Conservation (phyloP, 1,140 invertebrate genomes). For the Caerostris darwini region DNA sequence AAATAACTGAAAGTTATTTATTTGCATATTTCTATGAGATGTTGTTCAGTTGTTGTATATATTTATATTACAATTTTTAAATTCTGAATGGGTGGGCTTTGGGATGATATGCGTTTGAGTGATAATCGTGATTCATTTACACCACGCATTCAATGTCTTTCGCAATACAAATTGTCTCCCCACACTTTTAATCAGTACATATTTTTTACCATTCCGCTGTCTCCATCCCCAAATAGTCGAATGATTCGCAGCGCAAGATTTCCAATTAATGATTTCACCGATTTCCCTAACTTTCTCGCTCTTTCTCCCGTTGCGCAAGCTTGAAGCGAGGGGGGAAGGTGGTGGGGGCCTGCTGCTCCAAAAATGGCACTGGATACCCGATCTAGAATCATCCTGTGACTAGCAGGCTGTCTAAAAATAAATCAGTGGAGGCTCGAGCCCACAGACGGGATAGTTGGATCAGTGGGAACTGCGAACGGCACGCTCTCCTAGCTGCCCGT, state of each 20-base stretch:
- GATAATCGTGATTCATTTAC: too few species aligned
- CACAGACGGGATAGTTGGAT: slow-evolving; percentile 49
- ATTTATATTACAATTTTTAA: too few species aligned
- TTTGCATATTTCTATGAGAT: too few species aligned
- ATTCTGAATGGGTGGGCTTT: too few species aligned
- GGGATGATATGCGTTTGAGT: too few species aligned
- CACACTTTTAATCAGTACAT: too few species aligned
- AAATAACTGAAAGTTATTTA: too few species aligned
- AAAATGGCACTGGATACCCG: slow-evolving; percentile 75
- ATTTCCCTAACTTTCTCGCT: not conserved
- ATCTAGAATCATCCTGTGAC: slow-evolving; percentile 68
- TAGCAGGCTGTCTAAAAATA: slow-evolving; percentile 63
- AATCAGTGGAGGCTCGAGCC: slow-evolving; percentile 29
- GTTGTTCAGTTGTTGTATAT: too few species aligned
- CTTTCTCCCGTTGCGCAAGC: slow-evolving; percentile 52
- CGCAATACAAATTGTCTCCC: too few species aligned
- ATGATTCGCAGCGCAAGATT: not conserved
- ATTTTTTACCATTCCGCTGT: too few species aligned
- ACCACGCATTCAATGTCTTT: too few species aligned
- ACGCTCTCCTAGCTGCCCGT: slow-evolving; percentile 66
- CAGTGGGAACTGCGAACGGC: slow-evolving; percentile 47
- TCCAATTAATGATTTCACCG: not conserved
- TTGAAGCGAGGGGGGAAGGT: not conserved
- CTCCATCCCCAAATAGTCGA: too few species aligned
- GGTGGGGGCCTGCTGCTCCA: slow-evolving; percentile 51